Base-by-base conservation (phyloP, 1,140 invertebrate genomes). In the Dermatophagoides farinae region DNA sequence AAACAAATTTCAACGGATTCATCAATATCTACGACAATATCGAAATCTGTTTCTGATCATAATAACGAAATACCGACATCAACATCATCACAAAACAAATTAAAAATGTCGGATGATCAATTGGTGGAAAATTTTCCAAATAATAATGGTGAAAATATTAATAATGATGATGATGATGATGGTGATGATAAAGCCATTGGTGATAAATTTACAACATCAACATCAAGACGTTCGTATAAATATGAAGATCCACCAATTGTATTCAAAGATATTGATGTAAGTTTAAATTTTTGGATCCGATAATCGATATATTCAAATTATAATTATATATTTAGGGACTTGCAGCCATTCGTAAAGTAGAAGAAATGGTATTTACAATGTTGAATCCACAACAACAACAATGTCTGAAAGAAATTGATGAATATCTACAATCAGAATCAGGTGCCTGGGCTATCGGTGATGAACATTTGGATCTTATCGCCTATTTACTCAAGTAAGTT, bases 401-500 rank as follows among this genome's bases (percentile, higher is more conserved):
- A 16, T 64, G 57, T 25, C 50, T 71, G 64, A 78, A 82, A 64
- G 87, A 92, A 74, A 73, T 92, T 60, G 78, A 83, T 66, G 84
- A 87, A 68, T 93, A 90, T 72, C 79, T 89, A 66, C 73, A 89
- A 59, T 82, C 84, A 62, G 84, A 87, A 65, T 85, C 88, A 67
- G 88, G 88, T 47, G 86, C 84, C 63, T 91, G 88, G 88, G 86
- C 86, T 47, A 75, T 92, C 11, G 85, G 87, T 1, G 86, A 89
- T 65, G 82, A 85, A 63, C 91, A 91, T 70, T 75, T 90, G 23
- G 76, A 77, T 60, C 85, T 90, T 67, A 79, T 90, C 60, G 83
- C 83, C 83, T 59, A 10, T 16, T n/a, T 53, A 23, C 43, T 61
- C 25, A 53, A 25, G 60, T 53, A 38, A 71, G 75, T 73, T 9